These are phyloP conservation scores for Eledona agricola DNA, from an alignment of 2,888 invertebrate species.

Conservation along the genomic window DNA sequence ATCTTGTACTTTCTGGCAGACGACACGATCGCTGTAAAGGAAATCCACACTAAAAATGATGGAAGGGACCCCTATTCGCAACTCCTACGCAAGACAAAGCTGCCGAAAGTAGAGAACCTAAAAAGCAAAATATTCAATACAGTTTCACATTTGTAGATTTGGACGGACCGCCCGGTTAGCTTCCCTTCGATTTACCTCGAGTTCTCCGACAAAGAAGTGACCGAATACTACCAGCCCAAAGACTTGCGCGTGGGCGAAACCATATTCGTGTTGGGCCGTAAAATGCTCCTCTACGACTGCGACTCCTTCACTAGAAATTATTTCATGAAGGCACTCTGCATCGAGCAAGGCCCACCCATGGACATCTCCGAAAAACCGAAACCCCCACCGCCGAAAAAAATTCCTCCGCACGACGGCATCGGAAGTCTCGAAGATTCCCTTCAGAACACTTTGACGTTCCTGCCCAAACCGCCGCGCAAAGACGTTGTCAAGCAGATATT, in stretches of 20 bases:
- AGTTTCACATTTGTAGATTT: slow-evolving; percentile 49
- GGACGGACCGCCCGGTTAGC: slow-evolving; percentile 62
- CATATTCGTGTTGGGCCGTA: slow-evolving; percentile 73
- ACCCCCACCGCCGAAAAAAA: slow-evolving; percentile 47
- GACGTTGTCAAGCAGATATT: slow-evolving; percentile 78
- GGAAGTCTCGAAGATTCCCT: slow-evolving; percentile 82
- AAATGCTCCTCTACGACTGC: slow-evolving; percentile 81
- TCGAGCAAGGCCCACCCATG: slow-evolving; percentile 61
- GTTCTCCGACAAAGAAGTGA: slow-evolving; percentile 74
- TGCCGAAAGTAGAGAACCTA: slow-evolving; percentile 78
- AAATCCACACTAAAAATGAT: slow-evolving; percentile 74
- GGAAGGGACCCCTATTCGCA: slow-evolving; percentile 81
- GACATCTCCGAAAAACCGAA: slow-evolving; percentile 49
- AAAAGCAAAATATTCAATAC: no score
- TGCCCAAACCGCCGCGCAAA: slow-evolving; percentile 77
- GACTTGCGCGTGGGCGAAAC: slow-evolving; percentile 81
- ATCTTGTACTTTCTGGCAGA: slow-evolving; percentile 83
- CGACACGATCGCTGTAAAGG: slow-evolving; percentile 81
- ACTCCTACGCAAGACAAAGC: slow-evolving; percentile 76
- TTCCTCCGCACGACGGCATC: slow-evolving; percentile 77
- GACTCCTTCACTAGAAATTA: slow-evolving; percentile 83
- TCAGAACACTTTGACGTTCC: slow-evolving; percentile 74
- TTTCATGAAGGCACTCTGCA: slow-evolving; percentile 63
- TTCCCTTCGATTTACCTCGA: slow-evolving; percentile 77
- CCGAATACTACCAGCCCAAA: slow-evolving; percentile 79